Base-by-base conservation (phyloP, 2,113 vertebrate species). In the Tenrec ecaudatus region DNA sequence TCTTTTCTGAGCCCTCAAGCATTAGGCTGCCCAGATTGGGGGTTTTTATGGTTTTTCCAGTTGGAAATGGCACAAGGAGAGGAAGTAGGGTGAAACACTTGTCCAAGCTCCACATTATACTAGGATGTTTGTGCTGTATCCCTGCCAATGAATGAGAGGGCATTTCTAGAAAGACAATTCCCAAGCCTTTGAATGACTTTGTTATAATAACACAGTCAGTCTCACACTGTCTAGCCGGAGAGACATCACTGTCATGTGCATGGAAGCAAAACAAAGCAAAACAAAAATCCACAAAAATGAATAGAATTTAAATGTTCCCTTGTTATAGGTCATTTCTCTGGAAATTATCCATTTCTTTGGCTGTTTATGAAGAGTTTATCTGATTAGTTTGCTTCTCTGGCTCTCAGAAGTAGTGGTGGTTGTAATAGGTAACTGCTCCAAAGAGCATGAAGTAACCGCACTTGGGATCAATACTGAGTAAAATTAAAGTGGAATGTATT, bases 401-500 rank as follows among this genome's bases (percentile, higher is more conserved):
- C 27, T 92, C n/a, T 85, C 12, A 8, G 2, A 3, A 66, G 33
- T 88, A 58, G 58, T 91, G 83, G 92, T 78, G 83, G 86, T 69
- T 87, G 0, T 81, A 91, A 94, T 38, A 91, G 80, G 89, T 86
- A 90, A 78, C 62, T 83, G 73, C 53, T 86, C 36, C 68, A 94
- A 71, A 89, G 75, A 91, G 14, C 73, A 29, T 90, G 68, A 78
- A 71, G 78, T 92, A 80, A 81, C 16, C 43, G 96, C 77, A 71
- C 47, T 93, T 82, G 84, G 69, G 64, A 96, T 96, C 91, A 91
- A 93, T 94, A 85, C 31, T 57, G 71, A 93, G 64, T 78, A 94
- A 92, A 93, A 94, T 96, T 91, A 93, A 95, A 95, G 94, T 38
- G 64, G 89, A 92, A 94, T 96, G 93, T 96, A 78, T 95, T 87